These are phyloP conservation scores for Phortica okadai DNA, from an alignment of 2,888 invertebrate genomes.

Conservation along the genomic window DNA sequence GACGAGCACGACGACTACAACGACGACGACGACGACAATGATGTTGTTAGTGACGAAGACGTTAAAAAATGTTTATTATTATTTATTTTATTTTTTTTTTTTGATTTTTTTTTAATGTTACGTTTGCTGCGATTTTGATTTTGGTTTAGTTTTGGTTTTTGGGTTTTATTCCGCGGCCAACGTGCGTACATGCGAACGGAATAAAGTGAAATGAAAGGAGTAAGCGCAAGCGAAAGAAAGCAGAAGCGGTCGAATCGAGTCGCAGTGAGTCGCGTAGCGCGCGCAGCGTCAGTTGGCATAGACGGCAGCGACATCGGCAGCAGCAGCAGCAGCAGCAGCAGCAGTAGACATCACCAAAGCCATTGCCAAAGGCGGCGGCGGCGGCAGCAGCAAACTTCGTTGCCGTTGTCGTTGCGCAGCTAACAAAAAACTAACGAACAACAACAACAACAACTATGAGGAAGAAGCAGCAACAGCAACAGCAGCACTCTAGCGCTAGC, in stretches of 20 bases:
- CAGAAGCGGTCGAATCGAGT: conserved; percentile 54
- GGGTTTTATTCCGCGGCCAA: conserved; percentile 73
- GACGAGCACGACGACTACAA: not conserved
- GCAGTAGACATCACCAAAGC: conserved; percentile 5
- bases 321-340: conserved; percentile 20
- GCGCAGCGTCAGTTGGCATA: conserved; percentile 23
- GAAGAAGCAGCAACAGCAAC: conserved; percentile 15
- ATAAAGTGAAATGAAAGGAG: conserved; percentile 77
- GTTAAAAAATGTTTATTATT: not conserved
- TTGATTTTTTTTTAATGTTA: conserved; percentile 26
- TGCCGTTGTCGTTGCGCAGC: conserved; percentile 34
- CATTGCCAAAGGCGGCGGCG: conserved; percentile 28
- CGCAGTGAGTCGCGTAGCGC: not conserved
- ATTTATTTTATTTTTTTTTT: conserved; percentile 31
- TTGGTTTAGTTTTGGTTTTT: conserved; percentile 47
- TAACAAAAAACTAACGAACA: conserved; percentile 24
- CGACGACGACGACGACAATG: not conserved
- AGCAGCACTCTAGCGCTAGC: conserved; percentile 7
- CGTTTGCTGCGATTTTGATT: conserved; percentile 25
- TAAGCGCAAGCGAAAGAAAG: conserved; percentile 76
- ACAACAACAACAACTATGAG: not conserved
- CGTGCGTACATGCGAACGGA: conserved; percentile 77
- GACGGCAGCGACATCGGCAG: conserved; percentile 23
- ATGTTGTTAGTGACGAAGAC: not conserved
- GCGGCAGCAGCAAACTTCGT: conserved; percentile 31